Base-by-base conservation (phyloP, 2,888 invertebrate genomes). In the Carabus problematicus region DNA sequence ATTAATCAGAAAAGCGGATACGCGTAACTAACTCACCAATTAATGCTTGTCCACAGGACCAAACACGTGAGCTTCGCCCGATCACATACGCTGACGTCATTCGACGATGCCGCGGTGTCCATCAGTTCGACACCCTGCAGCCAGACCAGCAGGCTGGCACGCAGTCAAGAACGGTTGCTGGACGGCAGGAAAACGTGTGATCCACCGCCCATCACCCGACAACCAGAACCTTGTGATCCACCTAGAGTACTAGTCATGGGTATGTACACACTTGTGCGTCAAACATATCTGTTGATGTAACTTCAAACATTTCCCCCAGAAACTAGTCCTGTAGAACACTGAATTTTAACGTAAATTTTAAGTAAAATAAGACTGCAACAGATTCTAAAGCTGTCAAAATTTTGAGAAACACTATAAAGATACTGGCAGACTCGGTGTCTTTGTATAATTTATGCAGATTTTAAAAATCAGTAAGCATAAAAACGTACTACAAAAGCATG, bases 21-120 rank as follows among this genome's bases (percentile, higher is more conserved):
- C 52, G 52, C 52, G 52, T 52, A 52, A 52, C 52, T 52, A 52
- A 52, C 52, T 14, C 52, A 18, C 16, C 52, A 16, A 52, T 52
- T 52, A 52, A 52, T 19, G 16, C 52, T 16, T 52, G 52, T 52
- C 52, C 18, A 14, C 83, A 92, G 93, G 80, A 89, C 91, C 72
- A 95, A 95, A 80, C 95, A 95, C 80, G 95, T 95, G 42, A 94
- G 94, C 76, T 95, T 95, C 78, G 93, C 94, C 56, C 87, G 94
- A 69, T 94, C 94, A 3, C 93, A 94, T 79, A 94, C 94, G 0
- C 81, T 94, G 73, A 92, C 93, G 39, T 94, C 93, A 4, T 93
- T 94, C 77, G 93, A 94, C 75, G 91, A 91, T 78, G 87, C 89
- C 29, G 83, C 85, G 49, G 83, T 85, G 62, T 77, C 80, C 4